Conservation (phyloP, 2,113 vertebrate species). For the Morone chrysops region DNA sequence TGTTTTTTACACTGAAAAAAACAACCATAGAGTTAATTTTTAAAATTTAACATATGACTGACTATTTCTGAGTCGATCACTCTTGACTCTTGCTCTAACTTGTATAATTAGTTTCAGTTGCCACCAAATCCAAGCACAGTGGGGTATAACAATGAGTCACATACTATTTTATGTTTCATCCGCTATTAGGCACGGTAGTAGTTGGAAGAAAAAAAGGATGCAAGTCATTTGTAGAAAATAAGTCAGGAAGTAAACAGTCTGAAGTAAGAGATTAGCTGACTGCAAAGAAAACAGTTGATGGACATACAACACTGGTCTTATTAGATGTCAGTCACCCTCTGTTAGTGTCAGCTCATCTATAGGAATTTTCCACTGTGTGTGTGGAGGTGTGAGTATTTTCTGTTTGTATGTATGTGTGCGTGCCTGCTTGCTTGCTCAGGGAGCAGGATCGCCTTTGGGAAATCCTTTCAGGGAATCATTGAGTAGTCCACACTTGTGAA, state of each 20-base stretch:
- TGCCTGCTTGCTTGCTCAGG: not conserved
- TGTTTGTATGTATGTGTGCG: slow-evolving; percentile 18
- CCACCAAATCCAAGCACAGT: not conserved
- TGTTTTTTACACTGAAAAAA: not conserved
- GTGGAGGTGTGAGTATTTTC: slow-evolving; percentile 14
- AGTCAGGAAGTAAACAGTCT: not conserved
- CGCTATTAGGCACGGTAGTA: not conserved
- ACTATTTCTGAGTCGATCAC: not conserved
- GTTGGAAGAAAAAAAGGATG: not conserved
- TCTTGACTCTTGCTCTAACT: not conserved
- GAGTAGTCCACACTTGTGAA: slow-evolving; percentile 55
- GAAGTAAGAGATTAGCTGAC: not conserved
- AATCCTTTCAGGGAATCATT: slow-evolving; percentile 64
- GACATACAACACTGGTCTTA: not conserved
- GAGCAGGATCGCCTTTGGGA: slow-evolving; percentile 61
- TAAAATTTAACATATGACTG: not conserved
- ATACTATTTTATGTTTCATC: not conserved
- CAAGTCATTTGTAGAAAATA: not conserved
- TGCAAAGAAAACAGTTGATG: slow-evolving; percentile 30
- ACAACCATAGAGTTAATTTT: not conserved
- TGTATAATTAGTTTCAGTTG: not conserved
- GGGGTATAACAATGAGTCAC: not conserved
- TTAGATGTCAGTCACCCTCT: slow-evolving; percentile 3
- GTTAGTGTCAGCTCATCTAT: slow-evolving; percentile 48
- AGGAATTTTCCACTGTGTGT: slow-evolving; percentile 76